Evolutionary conservation across 2,113 vertebrate species (phyloP).

Genomic region (Pluvialis apricaria): DNA sequence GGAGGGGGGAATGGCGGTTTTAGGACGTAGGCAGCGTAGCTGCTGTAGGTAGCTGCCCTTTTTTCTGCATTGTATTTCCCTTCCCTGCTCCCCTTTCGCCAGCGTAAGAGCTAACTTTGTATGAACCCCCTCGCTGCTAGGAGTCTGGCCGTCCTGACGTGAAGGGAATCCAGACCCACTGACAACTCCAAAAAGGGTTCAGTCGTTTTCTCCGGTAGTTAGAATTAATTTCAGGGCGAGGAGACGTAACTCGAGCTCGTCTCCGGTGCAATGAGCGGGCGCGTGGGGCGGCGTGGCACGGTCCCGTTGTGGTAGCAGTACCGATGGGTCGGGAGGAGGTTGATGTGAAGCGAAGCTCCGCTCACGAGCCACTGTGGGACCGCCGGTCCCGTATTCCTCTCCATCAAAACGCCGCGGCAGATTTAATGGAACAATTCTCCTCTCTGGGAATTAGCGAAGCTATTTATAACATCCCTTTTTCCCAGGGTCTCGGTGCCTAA

Average conservation of each 20-base stretch:
- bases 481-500: constrained; percentile 50
- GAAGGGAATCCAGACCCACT: constrained; percentile 40
- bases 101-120: neutral
- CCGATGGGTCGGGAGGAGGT: neutral
- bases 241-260: neutral
- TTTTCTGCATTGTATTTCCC: neutral
- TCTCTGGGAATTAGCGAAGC: constrained; percentile 17
- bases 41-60: neutral
- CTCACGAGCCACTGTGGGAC: neutral
- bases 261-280: neutral
- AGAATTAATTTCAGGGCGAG: neutral
- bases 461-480: constrained; percentile 7
- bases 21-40: neutral
- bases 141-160: constrained; percentile 1
- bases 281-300: rapidly evolving
- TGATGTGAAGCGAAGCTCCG: neutral
- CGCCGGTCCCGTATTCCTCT: neutral
- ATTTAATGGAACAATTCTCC: neutral
- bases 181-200: constrained; percentile 51
- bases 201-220: neutral
- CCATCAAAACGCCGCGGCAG: neutral
- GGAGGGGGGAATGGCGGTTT: neutral
- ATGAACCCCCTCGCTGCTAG: constrained; percentile 59
- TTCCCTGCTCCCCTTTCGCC: neutral
- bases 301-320: neutral